A percentile compares a stretch with the other conserved stretches of the same genome.
phyloP scores from a whole-genome alignment of 2,797 vertebrate species.

The Lithobates pipiens region DNA sequence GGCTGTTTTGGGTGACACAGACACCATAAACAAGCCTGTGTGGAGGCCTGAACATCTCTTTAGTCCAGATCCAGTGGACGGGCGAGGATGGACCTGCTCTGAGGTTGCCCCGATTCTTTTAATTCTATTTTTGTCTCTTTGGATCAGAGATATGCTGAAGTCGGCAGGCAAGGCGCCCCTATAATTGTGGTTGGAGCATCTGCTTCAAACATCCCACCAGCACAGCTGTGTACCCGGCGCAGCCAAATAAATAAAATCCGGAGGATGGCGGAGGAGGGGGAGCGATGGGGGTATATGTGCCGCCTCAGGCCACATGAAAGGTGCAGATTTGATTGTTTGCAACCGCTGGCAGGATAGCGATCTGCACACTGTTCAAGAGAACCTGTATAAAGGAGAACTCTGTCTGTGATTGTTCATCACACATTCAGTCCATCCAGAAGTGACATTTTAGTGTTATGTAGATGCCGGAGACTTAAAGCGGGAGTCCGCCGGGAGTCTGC shows the following conservation, averaged over 20 bases:
- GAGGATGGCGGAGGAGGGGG: too few species aligned
- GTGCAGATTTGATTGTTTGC: neutral
- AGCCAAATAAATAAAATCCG: neutral
- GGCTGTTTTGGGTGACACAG: too few species aligned
- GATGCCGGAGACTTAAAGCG: too few species aligned
- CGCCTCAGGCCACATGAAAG: neutral
- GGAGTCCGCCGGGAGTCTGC: too few species aligned
- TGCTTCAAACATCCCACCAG: slow-evolving; percentile 20
- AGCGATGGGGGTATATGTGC: neutral
- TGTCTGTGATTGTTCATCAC: too few species aligned
- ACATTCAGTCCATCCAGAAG: too few species aligned
- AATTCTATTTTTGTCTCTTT: slow-evolving; percentile 21
- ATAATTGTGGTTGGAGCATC: slow-evolving; percentile 51
- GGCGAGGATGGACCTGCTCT: neutral
- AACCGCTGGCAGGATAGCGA: neutral
- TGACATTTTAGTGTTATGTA: too few species aligned
- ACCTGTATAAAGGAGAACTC: too few species aligned
- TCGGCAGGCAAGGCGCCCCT: slow-evolving; percentile 14
- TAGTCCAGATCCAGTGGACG: neutral
- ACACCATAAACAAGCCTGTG: too few species aligned
- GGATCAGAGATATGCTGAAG: slow-evolving; percentile 24
- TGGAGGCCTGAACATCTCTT: neutral
- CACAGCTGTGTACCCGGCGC: slow-evolving; percentile 26
- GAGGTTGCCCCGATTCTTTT: slow-evolving; percentile 4
- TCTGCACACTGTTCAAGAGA: too few species aligned